These are phyloP conservation scores for Drosophila trapezifrons DNA, from an alignment of 1,140 invertebrate genomes.

Conservation along the genomic window DNA sequence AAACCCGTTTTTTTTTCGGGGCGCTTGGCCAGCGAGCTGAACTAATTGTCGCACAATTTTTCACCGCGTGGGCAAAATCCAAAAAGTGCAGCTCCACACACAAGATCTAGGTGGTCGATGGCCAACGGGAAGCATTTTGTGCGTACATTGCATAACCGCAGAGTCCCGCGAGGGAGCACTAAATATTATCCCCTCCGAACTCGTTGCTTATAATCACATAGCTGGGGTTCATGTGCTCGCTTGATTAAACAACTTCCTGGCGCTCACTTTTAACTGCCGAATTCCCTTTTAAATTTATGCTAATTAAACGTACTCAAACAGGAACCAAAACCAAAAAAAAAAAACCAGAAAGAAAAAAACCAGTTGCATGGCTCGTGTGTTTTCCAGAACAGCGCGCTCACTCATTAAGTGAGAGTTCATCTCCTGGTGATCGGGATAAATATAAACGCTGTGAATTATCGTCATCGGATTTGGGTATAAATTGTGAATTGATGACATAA, in stretches of 20 bases:
- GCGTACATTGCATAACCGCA: constrained; percentile 49
- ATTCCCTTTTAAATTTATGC: constrained; percentile 52
- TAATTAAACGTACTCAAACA: constrained; percentile 54
- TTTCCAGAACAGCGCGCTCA: constrained; percentile 30
- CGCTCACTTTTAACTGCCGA: constrained; percentile 14
- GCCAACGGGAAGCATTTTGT: constrained; percentile 53
- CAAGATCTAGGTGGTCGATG: constrained; percentile 41
- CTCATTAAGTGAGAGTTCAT: constrained; percentile 54
- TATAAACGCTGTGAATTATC: constrained; percentile 40
- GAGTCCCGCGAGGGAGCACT: constrained; percentile 14
- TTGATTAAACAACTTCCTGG: constrained; percentile 51
- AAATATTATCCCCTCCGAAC: constrained; percentile 10
- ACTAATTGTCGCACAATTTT: constrained; percentile 77
- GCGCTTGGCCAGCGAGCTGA: constrained; percentile 44
- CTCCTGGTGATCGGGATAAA: constrained; percentile 24
- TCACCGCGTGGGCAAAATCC: constrained; percentile 66
- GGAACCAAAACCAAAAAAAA: constrained; percentile 41
- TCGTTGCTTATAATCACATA: constrained; percentile 22
- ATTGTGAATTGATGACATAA: constrained; percentile 34
- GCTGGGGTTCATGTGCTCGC: constrained; percentile 33
- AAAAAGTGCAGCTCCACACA: constrained; percentile 20
- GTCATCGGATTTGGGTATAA: constrained; percentile 9
- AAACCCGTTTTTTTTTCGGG: constrained; percentile 63
- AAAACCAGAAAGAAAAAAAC: constrained; percentile 26
- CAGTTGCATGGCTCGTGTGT: constrained; percentile 14